Evolutionary conservation across 2,797 vertebrate species (phyloP), one percentile per base, ranked within the genome.

Genomic region (Paramormyrops hopkinsi): DNA sequence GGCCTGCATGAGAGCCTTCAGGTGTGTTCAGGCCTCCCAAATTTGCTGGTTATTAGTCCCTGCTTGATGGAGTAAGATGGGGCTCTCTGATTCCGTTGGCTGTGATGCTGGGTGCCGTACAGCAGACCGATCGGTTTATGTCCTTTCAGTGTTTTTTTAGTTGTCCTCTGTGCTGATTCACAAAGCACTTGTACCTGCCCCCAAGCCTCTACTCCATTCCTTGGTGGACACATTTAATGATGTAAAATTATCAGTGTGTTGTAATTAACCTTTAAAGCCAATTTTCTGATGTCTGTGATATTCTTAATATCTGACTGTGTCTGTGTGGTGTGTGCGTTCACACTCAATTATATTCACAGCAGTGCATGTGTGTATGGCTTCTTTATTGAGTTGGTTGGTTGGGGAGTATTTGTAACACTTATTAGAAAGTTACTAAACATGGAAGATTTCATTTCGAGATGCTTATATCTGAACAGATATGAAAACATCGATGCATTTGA

Each of bases 231-330:
- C 22, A 37, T 56, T 56, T 86, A 50, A 41, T 54, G 25, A 54
- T 37, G 25, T 6, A 59, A 86, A 56, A 37, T 56, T 86, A n/a
- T 50, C 33, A 56, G 29, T 59, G 12, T 86, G 29, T 37, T 29
- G 22, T 56, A 19, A 41, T 54, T 86, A 56, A 86, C 85, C 85
- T 86, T 86, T 86, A 86, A 56, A 56, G 33, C 17, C 85, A 86
- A 56, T 86, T 59, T 54, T 29, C 85, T 56, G 85, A 56, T 86
- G 29, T 59, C 53, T 56, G 14, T 56, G 3, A 56, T 41, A 44
- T 56, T 86, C 14, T 11, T 86, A 51, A 86, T 33, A 56, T 51
- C 53, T 86, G 51, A 56, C 9, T 86, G 82, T 83, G n/a, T 46
- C 4, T 46, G 19, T 25, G 46, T 69, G 25, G 19, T 12, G 46